Evolutionary conservation across 2,113 vertebrate genomes (phyloP).

Genomic region (Leptosomus discolor): DNA sequence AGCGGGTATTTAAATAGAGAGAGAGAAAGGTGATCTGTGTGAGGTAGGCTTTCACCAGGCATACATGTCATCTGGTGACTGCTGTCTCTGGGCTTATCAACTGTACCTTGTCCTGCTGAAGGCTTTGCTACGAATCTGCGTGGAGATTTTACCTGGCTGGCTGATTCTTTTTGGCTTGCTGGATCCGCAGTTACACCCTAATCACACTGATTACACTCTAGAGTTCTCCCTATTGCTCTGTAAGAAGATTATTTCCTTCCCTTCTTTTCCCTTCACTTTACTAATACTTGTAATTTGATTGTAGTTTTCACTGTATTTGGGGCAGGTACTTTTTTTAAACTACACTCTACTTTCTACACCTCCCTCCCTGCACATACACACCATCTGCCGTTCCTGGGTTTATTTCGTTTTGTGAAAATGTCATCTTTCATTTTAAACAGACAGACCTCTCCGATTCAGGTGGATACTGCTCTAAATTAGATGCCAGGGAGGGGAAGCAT

Average conservation of each 20-base stretch:
- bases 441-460: neutral
- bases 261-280: neutral
- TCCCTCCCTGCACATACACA: neutral
- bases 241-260: neutral
- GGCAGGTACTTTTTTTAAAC: constrained; percentile 26
- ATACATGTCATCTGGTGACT: neutral
- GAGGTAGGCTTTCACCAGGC: neutral
- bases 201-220: neutral
- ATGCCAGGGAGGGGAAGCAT: neutral
- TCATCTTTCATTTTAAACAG: neutral
- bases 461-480: neutral
- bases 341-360: neutral
- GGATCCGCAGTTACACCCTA: neutral
- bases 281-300: neutral
- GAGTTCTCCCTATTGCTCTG: neutral
- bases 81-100: neutral
- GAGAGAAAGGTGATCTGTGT: rapidly evolving
- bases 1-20: rapidly evolving
- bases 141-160: neutral
- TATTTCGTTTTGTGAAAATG: constrained; percentile 4
- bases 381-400: constrained; percentile 39
- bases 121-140: neutral
- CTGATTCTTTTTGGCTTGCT: neutral
- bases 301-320: neutral
- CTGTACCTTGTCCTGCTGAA: neutral